A percentile compares a stretch with the other conserved stretches of the same genome.
Conservation (phyloP, 2,797 vertebrate genomes). For the Calcarius lapponicus region DNA sequence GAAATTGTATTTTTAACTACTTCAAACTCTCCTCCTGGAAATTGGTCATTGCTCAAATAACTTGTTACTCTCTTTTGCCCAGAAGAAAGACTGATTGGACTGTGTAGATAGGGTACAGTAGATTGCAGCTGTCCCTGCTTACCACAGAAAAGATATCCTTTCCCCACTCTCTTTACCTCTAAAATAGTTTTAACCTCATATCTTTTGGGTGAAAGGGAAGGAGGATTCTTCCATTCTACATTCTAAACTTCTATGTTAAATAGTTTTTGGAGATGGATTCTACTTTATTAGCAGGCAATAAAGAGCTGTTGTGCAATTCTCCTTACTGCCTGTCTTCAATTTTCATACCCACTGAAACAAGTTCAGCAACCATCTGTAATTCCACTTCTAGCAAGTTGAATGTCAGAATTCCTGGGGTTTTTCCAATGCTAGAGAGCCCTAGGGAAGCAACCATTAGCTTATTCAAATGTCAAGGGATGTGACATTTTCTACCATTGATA, state of each 20-base stretch:
- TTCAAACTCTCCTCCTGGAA: slow-evolving; percentile 52
- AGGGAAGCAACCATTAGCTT: slow-evolving; percentile 29
- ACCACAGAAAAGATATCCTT: neutral
- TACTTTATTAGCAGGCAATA: neutral
- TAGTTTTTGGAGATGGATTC: slow-evolving; percentile 30
- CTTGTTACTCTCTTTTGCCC: neutral
- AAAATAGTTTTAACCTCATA: neutral
- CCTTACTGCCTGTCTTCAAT: neutral
- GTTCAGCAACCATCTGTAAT: slow-evolving; percentile 56
- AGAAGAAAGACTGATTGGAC: slow-evolving; percentile 24
- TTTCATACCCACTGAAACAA: slow-evolving; percentile 29
- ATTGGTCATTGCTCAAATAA: slow-evolving; percentile 38
- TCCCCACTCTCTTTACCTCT: neutral
- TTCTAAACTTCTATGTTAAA: slow-evolving; percentile 25
- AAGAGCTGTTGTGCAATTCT: neutral
- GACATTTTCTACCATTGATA: slow-evolving; percentile 47
- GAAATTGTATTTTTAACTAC: slow-evolving; percentile 50
- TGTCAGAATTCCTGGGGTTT: slow-evolving; percentile 61
- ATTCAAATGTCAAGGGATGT: slow-evolving; percentile 38
- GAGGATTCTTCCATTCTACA: neutral
- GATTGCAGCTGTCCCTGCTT: slow-evolving; percentile 19
- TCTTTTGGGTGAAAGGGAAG: neutral
- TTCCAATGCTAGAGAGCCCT: slow-evolving; percentile 27
- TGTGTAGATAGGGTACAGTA: neutral
- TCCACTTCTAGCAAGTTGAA: slow-evolving; percentile 49